Base-by-base conservation (phyloP, 2,888 invertebrate species). In the Rapana venosa region DNA sequence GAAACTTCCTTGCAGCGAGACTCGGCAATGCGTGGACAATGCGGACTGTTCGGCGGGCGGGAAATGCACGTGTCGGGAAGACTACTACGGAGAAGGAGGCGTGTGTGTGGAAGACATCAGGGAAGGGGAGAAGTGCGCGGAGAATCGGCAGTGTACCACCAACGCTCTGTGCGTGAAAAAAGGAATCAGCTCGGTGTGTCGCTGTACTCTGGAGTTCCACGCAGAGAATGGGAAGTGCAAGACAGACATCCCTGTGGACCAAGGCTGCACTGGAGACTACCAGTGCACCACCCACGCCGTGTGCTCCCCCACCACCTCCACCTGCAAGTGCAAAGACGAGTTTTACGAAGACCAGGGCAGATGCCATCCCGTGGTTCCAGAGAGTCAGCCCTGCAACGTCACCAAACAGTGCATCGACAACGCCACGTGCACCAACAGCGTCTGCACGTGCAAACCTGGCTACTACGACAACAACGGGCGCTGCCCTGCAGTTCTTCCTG, bases 381-480 rank as follows among this genome's bases (percentile, higher is more conserved):
- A 66, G 30, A 88, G 87, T 17, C 79, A 87, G n/a, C 35, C 26
- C 0, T 91, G 91, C 35, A 61, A 87, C 58, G 74, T 22, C 0
- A 66, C 86, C 61, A 90, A 79, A 56, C 88, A 90, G 85, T 91
- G 91, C 85, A 90, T 91, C 32, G 79, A 84, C 30, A 90, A 90
- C 70, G 87, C 91, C 26, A 61, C 87, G 26, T 91, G 91, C 74
- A 36, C 88, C 74, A 26, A 35, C 26, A 61, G 58, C 15, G 66
- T 79, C 58, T 91, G 91, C 85, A 74, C 32, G 11, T 91, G 91
- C 74, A 47, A 61, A 26, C 77, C 66, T 56, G 91, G 91, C 15
- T 86, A 84, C 89, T 91, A 89, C 70, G 87, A 90, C 79, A 30
- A 90, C 35, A 70, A 56, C 6, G 91, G 91, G 5, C 90, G 88